Evolutionary conservation across 2,888 invertebrate species (phyloP).

Genomic region (Drosophila mayaguana): DNA sequence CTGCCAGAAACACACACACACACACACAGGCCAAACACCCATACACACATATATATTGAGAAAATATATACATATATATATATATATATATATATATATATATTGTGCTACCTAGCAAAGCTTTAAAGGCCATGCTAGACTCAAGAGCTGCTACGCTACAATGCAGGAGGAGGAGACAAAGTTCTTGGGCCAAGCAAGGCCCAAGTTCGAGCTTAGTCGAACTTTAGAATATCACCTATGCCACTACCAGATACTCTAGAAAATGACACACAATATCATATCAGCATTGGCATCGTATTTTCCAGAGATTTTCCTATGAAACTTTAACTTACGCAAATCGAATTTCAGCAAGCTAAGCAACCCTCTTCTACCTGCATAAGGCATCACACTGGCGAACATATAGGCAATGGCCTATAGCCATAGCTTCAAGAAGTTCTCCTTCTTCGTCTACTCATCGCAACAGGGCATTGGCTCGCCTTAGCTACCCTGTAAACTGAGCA

Average conservation of each 20-base stretch:
- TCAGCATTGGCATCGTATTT: too few species aligned
- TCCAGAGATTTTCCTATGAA: neutral
- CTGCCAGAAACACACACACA: slow-evolving; percentile 48
- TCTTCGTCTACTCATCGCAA: neutral
- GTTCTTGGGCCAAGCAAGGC: neutral
- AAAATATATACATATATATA: too few species aligned
- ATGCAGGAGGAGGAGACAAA: neutral
- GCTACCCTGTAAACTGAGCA: neutral
- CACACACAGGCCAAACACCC: slow-evolving; percentile 21
- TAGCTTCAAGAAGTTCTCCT: neutral
- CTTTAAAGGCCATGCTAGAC: neutral
- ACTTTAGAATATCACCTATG: neutral
- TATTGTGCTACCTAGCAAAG: slow-evolving; percentile 28
- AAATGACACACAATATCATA: neutral
- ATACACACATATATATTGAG: slow-evolving; percentile 11
- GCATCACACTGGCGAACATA: neutral
- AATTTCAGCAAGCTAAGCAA: neutral
- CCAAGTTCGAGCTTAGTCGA: too few species aligned
- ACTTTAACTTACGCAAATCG: neutral
- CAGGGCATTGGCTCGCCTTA: slow-evolving; percentile 8
- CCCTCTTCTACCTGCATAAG: neutral
- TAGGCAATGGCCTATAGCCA: neutral
- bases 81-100: slow-evolving; percentile 5
- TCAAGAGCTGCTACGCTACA: neutral
- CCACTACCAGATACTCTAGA: neutral